Evolutionary conservation across 2,888 invertebrate genomes (phyloP).

Genomic region (Pandemis corylana): DNA sequence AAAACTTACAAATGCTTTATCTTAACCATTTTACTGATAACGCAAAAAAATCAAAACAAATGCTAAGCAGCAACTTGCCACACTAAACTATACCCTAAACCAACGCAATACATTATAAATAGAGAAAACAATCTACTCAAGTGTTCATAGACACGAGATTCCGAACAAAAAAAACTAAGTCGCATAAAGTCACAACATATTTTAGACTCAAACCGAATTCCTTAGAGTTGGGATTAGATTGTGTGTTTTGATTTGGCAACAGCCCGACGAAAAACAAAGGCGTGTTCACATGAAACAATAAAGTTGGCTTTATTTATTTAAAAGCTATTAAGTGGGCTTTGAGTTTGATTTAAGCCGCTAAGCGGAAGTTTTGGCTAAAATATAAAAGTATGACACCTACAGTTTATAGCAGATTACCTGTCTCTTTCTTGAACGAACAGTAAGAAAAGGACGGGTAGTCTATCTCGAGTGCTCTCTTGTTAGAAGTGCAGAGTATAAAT

Average conservation of each 20-base stretch:
- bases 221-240: background rate
- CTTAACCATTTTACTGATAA: background rate
- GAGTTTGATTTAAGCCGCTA: background rate
- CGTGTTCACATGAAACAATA: constrained; percentile 30
- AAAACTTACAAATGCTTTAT: too few relatives aligned
- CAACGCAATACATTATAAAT: background rate
- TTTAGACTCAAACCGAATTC: background rate
- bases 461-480: too few relatives aligned
- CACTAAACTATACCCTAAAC: background rate
- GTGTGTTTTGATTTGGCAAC: background rate
- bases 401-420: too few relatives aligned
- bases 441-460: too few relatives aligned
- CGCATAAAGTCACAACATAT: too few relatives aligned
- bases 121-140: background rate
- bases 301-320: constrained; percentile 45
- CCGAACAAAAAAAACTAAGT: background rate
- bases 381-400: background rate
- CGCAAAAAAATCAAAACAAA: background rate
- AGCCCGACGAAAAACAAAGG: constrained; percentile 30
- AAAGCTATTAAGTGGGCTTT: constrained; percentile 36
- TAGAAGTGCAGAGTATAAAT: too few relatives aligned
- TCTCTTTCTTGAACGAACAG: too few relatives aligned
- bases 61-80: background rate
- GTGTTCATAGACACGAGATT: background rate
- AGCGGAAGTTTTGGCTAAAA: background rate